Evolutionary conservation across 2,888 invertebrate species (phyloP), one percentile per base, ranked within the genome.

Genomic region (Megalurothrips usitatus): DNA sequence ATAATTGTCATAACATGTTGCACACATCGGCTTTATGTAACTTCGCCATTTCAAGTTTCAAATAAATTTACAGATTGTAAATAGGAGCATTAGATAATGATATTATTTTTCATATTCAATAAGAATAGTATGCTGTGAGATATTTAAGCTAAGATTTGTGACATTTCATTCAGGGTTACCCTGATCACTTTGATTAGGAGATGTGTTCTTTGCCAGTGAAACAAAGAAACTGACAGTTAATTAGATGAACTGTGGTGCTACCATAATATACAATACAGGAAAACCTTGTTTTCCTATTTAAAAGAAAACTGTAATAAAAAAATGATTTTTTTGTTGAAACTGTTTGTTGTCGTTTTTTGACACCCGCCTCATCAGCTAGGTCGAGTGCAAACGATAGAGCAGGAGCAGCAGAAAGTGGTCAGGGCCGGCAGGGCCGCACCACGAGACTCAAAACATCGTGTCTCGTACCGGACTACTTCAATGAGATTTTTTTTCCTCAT

Each of bases 81-180:
- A 58, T 58, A 17, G 0, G 58, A 14, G 58, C 58, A 19, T 58
- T 58, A 58, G 58, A 58, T 58, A 17, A 58, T 58, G 17, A 14
- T 75, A 23, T 26, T 75, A 75, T 75, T 75, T 75, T 75, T 75
- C 68, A 26, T 75, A 75, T 75, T 75, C 52, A 75, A 10, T 75
- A 23, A 26, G 68, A 12, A 11, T 75, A 75, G 68, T 26, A 26
- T 26, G 68, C 68, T 75, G 68, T 75, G 68, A 75, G 23, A 26
- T 75, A 75, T 75, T 26, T 26, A 75, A 75, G 6, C 34, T 43
- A 43, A 43, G 34, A 6, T 43, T 43, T 43, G 34, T 75, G 26
- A 75, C 58, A 43, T 43, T 43, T 43, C 0, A 58, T 58, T 58
- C 58, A 14, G 58, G 9, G 9, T 26, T 26, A 26, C 68, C 34